These are phyloP conservation scores for Porites lutea DNA, from an alignment of 64 coral and sea anemone genomes.

Conservation along the genomic window DNA sequence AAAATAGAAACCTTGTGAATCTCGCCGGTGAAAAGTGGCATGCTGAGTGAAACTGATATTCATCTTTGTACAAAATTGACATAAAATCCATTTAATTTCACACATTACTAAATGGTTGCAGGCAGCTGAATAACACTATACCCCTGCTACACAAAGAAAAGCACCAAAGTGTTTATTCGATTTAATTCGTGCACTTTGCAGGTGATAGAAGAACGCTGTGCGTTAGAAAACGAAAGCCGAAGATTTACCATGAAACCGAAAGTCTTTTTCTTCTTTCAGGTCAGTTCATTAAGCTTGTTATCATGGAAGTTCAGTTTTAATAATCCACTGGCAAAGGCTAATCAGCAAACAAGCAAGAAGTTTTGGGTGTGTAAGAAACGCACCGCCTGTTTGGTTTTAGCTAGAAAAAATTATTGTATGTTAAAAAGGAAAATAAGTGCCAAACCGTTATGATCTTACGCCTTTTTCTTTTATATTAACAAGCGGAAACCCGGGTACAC, in stretches of 20 bases:
- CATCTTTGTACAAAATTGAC: background rate
- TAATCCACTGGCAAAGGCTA: no score
- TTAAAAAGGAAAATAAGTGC: no score
- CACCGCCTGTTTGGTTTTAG: no score
- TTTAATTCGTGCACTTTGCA: background rate
- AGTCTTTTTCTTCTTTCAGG: conserved; percentile 25
- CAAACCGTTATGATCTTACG: no score
- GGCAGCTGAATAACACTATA: conserved; percentile 15
- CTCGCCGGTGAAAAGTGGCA: no score
- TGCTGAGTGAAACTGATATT: no score
- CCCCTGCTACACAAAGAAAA: background rate
- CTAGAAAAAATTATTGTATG: background rate
- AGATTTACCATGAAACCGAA: background rate
- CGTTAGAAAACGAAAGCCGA: background rate
- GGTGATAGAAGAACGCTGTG: background rate
- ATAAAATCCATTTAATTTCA: background rate
- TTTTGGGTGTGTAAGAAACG: no score
- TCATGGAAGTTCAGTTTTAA: no score
- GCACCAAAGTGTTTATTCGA: conserved; percentile 44
- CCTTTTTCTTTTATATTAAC: no score
- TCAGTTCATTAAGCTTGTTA: background rate
- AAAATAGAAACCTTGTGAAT: no score
- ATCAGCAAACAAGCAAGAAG: no score
- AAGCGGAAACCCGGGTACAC: no score
- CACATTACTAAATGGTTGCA: conserved; percentile 1